A percentile compares a stretch with the other conserved stretches of the same genome.
These are phyloP conservation scores for Acrocephalus scirpaceus DNA, from an alignment of 2,797 vertebrate genomes.

Conservation along the genomic window DNA sequence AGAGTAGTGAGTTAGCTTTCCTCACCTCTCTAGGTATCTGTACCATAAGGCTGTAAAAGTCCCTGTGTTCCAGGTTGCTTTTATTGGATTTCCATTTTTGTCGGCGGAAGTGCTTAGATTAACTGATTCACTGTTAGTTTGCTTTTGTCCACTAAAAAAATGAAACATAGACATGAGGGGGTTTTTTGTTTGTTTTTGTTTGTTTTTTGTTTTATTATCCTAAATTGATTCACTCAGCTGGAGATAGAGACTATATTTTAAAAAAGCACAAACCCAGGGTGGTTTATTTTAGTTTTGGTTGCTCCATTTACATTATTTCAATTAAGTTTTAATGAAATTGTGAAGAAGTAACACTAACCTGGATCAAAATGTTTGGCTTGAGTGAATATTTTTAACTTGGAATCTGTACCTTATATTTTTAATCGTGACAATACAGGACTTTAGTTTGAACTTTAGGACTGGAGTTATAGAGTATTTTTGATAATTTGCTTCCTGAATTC, in stretches of 20 bases:
- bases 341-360: neutral
- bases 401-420: neutral
- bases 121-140: neutral
- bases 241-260: neutral
- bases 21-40: neutral
- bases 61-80: neutral
- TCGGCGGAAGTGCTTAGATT: neutral
- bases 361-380: neutral
- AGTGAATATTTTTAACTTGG: neutral
- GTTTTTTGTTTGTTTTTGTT: too few relatives aligned
- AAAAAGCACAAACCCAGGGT: fast-evolving
- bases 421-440: neutral
- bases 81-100: neutral
- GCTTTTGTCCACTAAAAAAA: neutral
- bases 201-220: neutral
- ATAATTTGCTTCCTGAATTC: neutral
- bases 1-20: neutral
- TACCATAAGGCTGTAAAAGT: neutral
- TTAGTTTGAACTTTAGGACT: neutral
- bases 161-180: fast-evolving
- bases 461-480: neutral
- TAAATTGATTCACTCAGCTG: neutral
- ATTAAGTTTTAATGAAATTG: neutral
- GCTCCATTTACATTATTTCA: neutral
- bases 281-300: neutral